Conservation (phyloP, 2,113 vertebrate genomes). For the Psammodynastes pulverulentus region DNA sequence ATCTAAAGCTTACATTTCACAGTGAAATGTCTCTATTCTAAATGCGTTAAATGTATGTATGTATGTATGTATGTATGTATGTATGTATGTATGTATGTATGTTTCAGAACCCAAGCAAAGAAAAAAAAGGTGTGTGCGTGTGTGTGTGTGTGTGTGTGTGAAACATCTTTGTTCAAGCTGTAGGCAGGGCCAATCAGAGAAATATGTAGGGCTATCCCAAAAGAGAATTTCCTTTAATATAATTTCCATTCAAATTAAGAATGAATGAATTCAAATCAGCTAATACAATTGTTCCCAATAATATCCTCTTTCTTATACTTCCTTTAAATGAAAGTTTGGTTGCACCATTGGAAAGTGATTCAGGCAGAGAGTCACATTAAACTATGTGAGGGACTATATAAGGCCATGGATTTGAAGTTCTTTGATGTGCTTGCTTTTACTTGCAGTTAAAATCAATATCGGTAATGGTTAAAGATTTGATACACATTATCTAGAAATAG, state of each 20-base stretch:
- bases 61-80: neutral
- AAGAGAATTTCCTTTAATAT: neutral
- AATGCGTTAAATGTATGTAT: conserved; percentile 5
- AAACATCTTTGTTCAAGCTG: neutral
- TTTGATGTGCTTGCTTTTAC: conserved; percentile 8
- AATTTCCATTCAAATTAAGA: neutral
- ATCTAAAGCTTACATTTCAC: conserved; percentile 24
- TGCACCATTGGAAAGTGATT: neutral
- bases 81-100: neutral
- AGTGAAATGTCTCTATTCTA: conserved; percentile 12
- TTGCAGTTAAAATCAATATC: neutral
- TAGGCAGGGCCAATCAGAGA: neutral
- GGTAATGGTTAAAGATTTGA: neutral
- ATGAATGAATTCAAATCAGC: neutral
- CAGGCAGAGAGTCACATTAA: neutral
- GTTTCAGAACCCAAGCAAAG: neutral
- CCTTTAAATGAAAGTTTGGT: neutral
- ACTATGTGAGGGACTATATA: neutral
- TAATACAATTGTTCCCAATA: neutral
- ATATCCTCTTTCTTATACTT: neutral
- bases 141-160: neutral
- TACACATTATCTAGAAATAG: neutral
- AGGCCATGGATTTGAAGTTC: neutral
- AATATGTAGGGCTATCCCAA: neutral
- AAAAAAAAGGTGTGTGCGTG: neutral